phyloP scores from a whole-genome alignment of 2,797 vertebrate species.

The Mycteria americana region DNA sequence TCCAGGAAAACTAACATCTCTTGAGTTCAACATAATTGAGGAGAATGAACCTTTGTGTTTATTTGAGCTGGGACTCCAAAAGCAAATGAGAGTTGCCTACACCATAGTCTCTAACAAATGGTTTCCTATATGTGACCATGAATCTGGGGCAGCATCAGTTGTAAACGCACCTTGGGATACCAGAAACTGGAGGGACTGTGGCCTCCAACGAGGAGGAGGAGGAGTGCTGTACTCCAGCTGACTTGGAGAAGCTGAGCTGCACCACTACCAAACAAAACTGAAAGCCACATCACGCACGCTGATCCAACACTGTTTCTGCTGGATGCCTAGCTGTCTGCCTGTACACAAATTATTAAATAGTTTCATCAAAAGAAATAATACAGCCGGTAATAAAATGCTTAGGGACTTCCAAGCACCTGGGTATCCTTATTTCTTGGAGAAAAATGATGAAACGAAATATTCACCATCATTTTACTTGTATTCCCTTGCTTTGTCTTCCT shows the following conservation, averaged over 20 bases:
- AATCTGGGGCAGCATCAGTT: neutral
- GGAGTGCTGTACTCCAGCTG: neutral
- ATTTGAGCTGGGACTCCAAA: neutral
- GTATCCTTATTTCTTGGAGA: neutral
- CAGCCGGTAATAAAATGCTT: neutral
- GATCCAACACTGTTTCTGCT: neutral
- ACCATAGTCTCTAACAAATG: neutral
- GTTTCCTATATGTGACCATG: neutral
- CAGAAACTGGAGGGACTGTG: neutral
- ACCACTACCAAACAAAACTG: neutral
- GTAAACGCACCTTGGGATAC: neutral
- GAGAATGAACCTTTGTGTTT: neutral
- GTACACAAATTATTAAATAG: neutral
- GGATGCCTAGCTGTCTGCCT: neutral
- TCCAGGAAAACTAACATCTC: neutral
- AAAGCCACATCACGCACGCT: neutral
- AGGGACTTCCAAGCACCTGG: neutral
- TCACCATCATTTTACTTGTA: neutral
- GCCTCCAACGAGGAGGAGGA: neutral
- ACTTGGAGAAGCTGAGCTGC: slow-evolving; percentile 7
- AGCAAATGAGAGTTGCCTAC: neutral
- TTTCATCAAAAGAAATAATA: neutral
- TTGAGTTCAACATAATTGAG: neutral
- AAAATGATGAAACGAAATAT: neutral
- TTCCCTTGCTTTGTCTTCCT: neutral